These are phyloP conservation scores for Myoxocephalus aenaeus DNA, from an alignment of 2,797 vertebrate species.

Conservation along the genomic window DNA sequence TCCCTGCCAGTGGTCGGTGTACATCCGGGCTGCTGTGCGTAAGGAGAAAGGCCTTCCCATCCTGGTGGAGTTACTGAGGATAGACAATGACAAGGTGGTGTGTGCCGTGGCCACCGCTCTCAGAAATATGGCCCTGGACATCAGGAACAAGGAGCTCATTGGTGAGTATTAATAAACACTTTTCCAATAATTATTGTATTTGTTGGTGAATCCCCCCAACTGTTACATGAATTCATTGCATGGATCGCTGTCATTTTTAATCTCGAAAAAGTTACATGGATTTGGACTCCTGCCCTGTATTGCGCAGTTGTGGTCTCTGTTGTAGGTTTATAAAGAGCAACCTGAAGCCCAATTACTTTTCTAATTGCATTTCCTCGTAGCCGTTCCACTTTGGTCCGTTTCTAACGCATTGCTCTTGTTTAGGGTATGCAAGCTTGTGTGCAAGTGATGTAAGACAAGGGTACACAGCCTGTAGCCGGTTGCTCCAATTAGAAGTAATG, in stretches of 20 bases:
- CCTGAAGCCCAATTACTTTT: slow-evolving; percentile 14
- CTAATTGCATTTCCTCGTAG: slow-evolving; percentile 21
- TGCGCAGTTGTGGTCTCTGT: neutral
- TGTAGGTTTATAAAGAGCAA: slow-evolving; percentile 6
- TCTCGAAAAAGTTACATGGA: neutral
- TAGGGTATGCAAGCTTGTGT: slow-evolving; percentile 14
- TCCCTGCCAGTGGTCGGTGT: slow-evolving; percentile 91
- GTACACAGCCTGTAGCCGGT: slow-evolving; percentile 20
- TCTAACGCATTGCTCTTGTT: slow-evolving; percentile 9
- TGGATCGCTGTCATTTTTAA: slow-evolving; percentile 19
- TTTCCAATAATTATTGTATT: neutral
- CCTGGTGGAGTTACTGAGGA: slow-evolving; percentile 96
- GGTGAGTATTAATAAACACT: slow-evolving; percentile 83
- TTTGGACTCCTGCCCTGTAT: neutral
- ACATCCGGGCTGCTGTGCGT: slow-evolving; percentile 95
- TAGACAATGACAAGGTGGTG: slow-evolving; percentile 98
- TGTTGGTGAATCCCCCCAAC: neutral
- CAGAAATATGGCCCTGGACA: slow-evolving; percentile 98
- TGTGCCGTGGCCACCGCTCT: slow-evolving; percentile 98
- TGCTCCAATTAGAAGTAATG: slow-evolving; percentile 35
- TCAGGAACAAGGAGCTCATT: slow-evolving; percentile 98
- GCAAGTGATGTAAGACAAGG: slow-evolving; percentile 38
- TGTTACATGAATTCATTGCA: neutral
- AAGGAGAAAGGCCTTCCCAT: slow-evolving; percentile 90
- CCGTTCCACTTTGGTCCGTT: neutral